A percentile compares a stretch with the other conserved stretches of the same genome.
Evolutionary conservation across 23 tunicate genomes (phyloP).

Genomic region (Trididemnum nubilum): DNA sequence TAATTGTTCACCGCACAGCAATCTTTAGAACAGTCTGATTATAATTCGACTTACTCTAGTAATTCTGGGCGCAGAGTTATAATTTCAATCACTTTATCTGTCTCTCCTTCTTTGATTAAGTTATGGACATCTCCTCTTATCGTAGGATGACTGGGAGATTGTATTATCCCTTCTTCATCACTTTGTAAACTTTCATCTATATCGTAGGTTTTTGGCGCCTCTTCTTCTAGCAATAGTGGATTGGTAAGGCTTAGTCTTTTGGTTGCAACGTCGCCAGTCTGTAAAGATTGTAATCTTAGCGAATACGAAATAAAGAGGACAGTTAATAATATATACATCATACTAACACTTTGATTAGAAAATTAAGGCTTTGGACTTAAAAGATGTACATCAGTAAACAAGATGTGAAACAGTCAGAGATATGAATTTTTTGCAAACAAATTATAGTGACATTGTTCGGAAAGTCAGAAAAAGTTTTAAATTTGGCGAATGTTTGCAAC

Average conservation of each 20-base stretch:
- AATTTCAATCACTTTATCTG: constrained; percentile 57
- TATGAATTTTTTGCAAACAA: too few species aligned
- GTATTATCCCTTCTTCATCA: constrained; percentile 44
- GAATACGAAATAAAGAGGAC: too few species aligned
- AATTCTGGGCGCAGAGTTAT: constrained; percentile 46
- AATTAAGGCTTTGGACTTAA: too few species aligned
- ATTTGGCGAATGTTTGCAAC: too few species aligned
- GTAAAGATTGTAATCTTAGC: not conserved
- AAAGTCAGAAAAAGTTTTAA: too few species aligned
- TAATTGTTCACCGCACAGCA: too few species aligned
- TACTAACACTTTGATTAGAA: too few species aligned
- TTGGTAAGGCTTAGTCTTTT: constrained; percentile 28
- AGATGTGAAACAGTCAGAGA: too few species aligned
- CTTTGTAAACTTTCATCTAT: not conserved
- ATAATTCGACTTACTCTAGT: constrained; percentile 67
- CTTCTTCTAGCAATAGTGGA: not conserved
- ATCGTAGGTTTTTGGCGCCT: not conserved
- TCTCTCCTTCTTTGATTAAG: constrained; percentile 57
- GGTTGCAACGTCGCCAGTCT: constrained; percentile 4
- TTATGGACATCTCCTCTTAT: constrained; percentile 58
- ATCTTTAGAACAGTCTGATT: too few species aligned
- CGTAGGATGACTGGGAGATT: constrained; percentile 31
- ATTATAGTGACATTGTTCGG: too few species aligned
- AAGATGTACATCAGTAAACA: too few species aligned
- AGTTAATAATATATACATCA: too few species aligned